phyloP scores from a whole-genome alignment of 2,888 invertebrate genomes.

The Heterodera filipjevi region DNA sequence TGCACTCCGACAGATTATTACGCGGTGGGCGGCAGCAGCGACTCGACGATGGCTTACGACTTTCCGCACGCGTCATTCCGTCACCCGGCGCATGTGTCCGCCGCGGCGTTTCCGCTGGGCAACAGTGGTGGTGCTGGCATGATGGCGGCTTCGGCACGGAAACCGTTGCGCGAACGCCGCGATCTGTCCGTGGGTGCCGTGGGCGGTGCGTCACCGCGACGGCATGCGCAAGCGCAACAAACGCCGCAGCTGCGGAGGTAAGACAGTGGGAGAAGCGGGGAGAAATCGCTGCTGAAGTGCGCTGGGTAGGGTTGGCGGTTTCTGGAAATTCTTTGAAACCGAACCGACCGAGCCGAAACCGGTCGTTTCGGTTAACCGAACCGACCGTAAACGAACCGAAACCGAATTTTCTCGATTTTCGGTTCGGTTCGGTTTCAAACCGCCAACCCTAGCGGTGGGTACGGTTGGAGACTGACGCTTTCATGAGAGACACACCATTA shows the following conservation, averaged over 20 bases:
- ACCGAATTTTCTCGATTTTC: too few species aligned
- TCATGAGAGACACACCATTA: background rate
- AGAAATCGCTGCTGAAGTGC: too few species aligned
- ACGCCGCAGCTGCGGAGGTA: background rate
- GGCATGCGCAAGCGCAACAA: background rate
- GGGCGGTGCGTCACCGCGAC: background rate
- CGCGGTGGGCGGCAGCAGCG: conserved; percentile 9
- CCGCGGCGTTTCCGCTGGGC: background rate
- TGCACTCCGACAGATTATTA: background rate
- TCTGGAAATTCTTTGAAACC: too few species aligned
- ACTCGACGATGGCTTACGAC: conserved; percentile 1
- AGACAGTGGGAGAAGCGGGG: background rate
- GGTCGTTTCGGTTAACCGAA: too few species aligned
- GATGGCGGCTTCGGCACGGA: background rate
- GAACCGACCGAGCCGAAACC: too few species aligned
- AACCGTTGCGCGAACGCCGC: background rate
- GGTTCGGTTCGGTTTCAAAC: too few species aligned
- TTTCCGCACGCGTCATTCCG: conserved; percentile 17
- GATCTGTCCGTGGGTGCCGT: background rate
- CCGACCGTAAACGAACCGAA: too few species aligned
- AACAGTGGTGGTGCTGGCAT: background rate
- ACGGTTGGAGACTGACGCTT: background rate
- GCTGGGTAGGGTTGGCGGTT: too few species aligned
- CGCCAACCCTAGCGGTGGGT: too few species aligned
- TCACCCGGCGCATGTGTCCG: background rate